Base-by-base conservation (phyloP, 2,797 vertebrate genomes). In the Arrhamphus sclerolepis region DNA sequence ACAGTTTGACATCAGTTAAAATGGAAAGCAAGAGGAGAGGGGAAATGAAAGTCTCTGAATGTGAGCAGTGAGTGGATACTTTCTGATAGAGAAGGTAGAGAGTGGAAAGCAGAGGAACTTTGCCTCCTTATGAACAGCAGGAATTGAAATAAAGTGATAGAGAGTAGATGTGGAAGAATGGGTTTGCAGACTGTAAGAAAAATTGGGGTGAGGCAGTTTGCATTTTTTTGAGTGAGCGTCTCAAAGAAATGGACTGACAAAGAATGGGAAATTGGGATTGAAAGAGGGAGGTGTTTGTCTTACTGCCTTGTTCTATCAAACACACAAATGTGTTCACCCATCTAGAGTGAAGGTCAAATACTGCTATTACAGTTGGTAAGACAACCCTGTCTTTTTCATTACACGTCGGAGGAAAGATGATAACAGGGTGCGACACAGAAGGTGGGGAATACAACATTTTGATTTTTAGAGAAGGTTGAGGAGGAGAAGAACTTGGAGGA, bases 291-390 rank as follows among this genome's bases (percentile, higher is more conserved):
- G 57, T 72, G 75, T 81, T 84, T 77, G 74, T 81, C 66, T 78
- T 64, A 43, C 1, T 18, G 40, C 40, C 26, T 28, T 19, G 19
- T 62, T 63, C 55, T 21, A 50, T 63, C 41, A n/a, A 13, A 50
- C 43, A 7, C 60, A 56, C 49, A 60, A 18, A 67, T 20, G 13
- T 2, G 1, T n/a, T 4, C 70, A 72, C 58, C 42, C 51, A 26
- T 66, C 56, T 59, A 58, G 54, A 49, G 52, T 48, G 70, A 84
- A 82, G 81, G 80, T 75, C 75, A 78, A 75, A 63, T 49, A 24
- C 74, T 50, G 68, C 70, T 75, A 68, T 74, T 77, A 76, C 62
- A 70, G 78, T 75, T 75, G 79, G 81, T 77, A 78, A 78, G 81
- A 74, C 64, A 82, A 63, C 69, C 62, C 60, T 75, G 74, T 59